These are phyloP conservation scores for Turritopsis rubra DNA, from an alignment of 30 jellyfish, hydroid and myxozoan genomes.

Conservation along the genomic window DNA sequence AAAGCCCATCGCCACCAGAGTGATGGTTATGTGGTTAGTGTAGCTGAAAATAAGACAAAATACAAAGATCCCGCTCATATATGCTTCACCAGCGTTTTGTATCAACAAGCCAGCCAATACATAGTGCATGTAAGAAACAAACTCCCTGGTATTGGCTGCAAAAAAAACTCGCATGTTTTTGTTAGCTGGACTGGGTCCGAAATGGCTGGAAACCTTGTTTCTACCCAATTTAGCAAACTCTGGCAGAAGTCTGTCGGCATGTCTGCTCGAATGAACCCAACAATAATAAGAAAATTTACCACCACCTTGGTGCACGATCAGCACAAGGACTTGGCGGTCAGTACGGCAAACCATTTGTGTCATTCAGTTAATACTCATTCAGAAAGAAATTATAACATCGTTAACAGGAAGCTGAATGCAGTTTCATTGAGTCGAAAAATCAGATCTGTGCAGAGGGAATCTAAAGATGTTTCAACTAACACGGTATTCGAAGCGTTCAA, in stretches of 20 bases:
- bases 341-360: not conserved
- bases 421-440: not conserved
- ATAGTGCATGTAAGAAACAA: no score
- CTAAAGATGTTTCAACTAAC: no score
- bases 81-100: no score
- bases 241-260: no score
- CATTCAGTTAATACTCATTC: not conserved
- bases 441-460: constrained; percentile 1
- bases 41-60: not conserved
- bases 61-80: no score
- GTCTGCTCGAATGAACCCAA: no score
- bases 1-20: not conserved
- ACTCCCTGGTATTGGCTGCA: not conserved
- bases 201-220: not conserved
- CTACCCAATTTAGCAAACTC: not conserved
- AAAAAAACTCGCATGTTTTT: not conserved
- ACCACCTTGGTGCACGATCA: constrained; percentile 10
- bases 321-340: not conserved
- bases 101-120: no score
- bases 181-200: constrained; percentile 2
- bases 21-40: constrained; percentile 12
- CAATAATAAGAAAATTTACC: not conserved
- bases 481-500: no score
- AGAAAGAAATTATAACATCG: not conserved
- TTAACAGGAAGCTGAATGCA: not conserved